phyloP scores from a whole-genome alignment of 2,797 vertebrate species.

The Dallia pectoralis region DNA sequence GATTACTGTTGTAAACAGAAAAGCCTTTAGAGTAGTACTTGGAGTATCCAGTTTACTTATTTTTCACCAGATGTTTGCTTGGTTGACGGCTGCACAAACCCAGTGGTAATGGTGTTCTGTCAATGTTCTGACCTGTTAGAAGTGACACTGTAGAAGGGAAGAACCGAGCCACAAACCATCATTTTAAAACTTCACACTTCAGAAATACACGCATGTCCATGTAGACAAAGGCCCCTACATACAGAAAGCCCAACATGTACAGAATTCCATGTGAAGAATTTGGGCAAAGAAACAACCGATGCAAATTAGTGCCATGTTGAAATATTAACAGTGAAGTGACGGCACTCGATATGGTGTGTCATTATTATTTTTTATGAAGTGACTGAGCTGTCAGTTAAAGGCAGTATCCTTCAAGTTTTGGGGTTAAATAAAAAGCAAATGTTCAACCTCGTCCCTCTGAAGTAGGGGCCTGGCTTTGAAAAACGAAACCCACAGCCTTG shows the following conservation, averaged over 20 bases:
- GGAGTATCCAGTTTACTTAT: background rate
- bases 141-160: background rate
- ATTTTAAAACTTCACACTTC: constrained; percentile 16
- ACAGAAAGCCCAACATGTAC: constrained; percentile 22
- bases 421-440: constrained; percentile 66
- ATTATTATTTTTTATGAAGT: constrained; percentile 39
- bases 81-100: background rate
- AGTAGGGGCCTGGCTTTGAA: constrained; percentile 61
- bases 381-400: constrained; percentile 47
- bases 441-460: constrained; percentile 58
- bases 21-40: background rate
- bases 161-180: background rate
- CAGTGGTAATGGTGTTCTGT: background rate
- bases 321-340: constrained; percentile 64
- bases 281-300: constrained; percentile 37
- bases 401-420: constrained; percentile 42
- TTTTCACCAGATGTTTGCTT: background rate
- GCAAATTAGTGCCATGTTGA: constrained; percentile 55
- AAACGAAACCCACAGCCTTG: constrained; percentile 52
- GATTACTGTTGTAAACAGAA: background rate
- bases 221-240: constrained; percentile 13
- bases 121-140: background rate
- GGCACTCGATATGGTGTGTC: constrained; percentile 40
- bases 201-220: background rate
- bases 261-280: constrained; percentile 36